Evolutionary conservation across 2,797 vertebrate genomes (phyloP).

Genomic region (Adelosebastes latens): DNA sequence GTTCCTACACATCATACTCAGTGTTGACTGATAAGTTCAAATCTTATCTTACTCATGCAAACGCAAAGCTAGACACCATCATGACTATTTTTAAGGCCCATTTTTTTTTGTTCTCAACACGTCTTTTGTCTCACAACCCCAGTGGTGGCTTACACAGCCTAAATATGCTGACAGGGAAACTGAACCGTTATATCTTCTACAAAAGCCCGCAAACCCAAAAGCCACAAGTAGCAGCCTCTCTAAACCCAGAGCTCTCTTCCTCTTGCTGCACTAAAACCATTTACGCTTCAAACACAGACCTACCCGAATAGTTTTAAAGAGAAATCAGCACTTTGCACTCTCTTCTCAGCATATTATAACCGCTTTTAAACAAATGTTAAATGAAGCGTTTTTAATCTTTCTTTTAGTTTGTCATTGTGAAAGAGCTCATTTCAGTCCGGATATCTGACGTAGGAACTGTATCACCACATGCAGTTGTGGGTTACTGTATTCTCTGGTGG

Average conservation of each 20-base stretch:
- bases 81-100: constrained; percentile 51
- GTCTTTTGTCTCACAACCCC: constrained; percentile 73
- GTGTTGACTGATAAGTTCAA: background rate
- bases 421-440: constrained; percentile 61
- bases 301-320: constrained; percentile 45
- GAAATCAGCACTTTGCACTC: constrained; percentile 25
- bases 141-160: constrained; percentile 78
- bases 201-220: constrained; percentile 86
- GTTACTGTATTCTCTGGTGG: constrained; percentile 67
- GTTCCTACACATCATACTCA: background rate
- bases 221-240: constrained; percentile 81
- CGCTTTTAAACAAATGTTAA: constrained; percentile 46
- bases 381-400: constrained; percentile 27
- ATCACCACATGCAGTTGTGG: constrained; percentile 74
- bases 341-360: constrained; percentile 17
- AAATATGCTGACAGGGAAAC: constrained; percentile 84
- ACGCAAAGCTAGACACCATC: background rate
- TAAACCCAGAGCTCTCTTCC: constrained; percentile 55
- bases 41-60: background rate
- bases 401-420: constrained; percentile 45
- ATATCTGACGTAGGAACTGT: constrained; percentile 74
- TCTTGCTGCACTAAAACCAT: constrained; percentile 59
- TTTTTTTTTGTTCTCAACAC: constrained; percentile 20
- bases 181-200: constrained; percentile 80
- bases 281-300: constrained; percentile 50